These are phyloP conservation scores for Halisarca cf. caerulea DNA, from an alignment of 37 sponge, comb jelly and placozoan genomes.

Conservation along the genomic window DNA sequence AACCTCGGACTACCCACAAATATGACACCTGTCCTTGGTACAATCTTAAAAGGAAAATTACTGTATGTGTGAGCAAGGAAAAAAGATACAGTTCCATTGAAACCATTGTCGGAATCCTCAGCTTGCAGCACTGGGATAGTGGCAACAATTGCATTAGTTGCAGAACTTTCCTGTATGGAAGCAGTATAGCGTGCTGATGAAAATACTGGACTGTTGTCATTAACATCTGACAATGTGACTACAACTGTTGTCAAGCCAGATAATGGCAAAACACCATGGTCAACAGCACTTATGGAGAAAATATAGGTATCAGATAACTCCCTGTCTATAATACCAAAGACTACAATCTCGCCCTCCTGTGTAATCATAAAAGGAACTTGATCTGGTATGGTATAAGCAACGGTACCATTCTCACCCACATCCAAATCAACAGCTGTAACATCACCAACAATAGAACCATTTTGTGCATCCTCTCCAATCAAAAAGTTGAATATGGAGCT, in stretches of 20 bases:
- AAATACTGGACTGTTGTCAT: conserved; percentile 9
- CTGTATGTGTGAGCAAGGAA: not conserved
- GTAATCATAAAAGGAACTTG: not conserved
- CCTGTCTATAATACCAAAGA: not conserved
- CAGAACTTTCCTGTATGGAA: not conserved
- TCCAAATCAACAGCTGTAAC: not conserved
- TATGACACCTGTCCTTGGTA: not conserved
- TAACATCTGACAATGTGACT: not conserved
- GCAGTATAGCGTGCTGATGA: not conserved
- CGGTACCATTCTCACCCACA: conserved; percentile 3
- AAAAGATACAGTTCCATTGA: not conserved
- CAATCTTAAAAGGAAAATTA: not conserved
- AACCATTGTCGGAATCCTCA: not conserved
- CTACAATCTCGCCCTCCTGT: not conserved
- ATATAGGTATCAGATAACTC: not conserved
- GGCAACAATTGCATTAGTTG: not conserved
- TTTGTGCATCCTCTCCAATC: not conserved
- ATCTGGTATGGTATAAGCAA: not conserved
- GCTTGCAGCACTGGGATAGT: not conserved
- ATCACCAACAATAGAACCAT: not conserved
- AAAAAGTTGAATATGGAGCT: not conserved
- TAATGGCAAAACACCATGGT: not conserved
- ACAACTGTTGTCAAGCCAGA: not conserved
- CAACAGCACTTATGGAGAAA: not conserved
- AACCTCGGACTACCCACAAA: not conserved